Conservation (phyloP, 2,888 invertebrate genomes). For the Conistra vaccinii region DNA sequence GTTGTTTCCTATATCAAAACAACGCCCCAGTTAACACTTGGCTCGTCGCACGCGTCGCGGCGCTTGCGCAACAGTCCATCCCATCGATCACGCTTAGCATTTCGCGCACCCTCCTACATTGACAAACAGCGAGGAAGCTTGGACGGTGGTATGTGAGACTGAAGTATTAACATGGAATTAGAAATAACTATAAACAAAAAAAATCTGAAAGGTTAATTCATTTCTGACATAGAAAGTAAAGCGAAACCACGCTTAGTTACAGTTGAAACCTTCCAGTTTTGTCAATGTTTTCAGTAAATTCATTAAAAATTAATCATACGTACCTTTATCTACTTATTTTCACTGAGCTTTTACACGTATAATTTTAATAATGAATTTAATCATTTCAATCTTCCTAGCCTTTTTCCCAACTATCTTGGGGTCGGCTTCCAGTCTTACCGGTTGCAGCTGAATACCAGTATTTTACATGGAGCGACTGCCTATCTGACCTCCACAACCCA, state of each 20-base stretch:
- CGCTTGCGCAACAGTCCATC: slow-evolving; percentile 82
- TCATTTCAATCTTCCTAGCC: too few species aligned
- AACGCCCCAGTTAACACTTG: slow-evolving; percentile 55
- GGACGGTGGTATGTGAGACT: slow-evolving; percentile 30
- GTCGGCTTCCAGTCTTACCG: too few species aligned
- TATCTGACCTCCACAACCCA: too few species aligned
- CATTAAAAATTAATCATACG: too few species aligned
- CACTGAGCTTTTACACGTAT: background rate
- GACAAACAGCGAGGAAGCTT: slow-evolving; percentile 73
- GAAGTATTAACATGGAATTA: background rate
- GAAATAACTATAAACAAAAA: background rate
- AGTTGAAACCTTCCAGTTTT: background rate
- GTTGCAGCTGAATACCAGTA: too few species aligned
- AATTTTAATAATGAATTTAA: too few species aligned
- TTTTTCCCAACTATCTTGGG: too few species aligned
- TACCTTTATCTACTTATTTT: too few species aligned
- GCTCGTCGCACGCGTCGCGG: slow-evolving; percentile 57
- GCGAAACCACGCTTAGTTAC: background rate
- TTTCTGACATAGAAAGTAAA: background rate
- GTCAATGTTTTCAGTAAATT: background rate
- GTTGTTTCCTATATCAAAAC: slow-evolving; percentile 39
- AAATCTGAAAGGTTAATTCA: background rate
- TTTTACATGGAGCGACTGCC: too few species aligned
- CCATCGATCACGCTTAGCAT: slow-evolving; percentile 86
- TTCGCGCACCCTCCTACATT: slow-evolving; percentile 79